Base-by-base conservation (phyloP, 2,797 vertebrate species). In the Numenius phaeopus region DNA sequence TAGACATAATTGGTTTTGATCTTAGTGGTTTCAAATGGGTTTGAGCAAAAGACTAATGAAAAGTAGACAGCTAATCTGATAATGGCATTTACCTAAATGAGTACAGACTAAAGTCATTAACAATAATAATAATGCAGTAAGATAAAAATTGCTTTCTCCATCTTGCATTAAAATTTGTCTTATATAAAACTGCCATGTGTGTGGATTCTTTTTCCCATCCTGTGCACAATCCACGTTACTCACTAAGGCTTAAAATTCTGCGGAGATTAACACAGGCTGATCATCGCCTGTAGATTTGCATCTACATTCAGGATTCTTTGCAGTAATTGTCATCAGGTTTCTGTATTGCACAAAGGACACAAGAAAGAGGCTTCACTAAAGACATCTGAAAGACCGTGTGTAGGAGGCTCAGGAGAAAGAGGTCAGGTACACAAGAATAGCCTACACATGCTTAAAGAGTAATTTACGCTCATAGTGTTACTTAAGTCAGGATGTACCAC, bases 41-140 rank as follows among this genome's bases (percentile, higher is more conserved):
- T 94, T 90, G 42, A 91, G 70, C 14, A 79, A 69, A 82, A 86
- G 39, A 59, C 54, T 82, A 82, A 82, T 90, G 90, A 89, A 94
- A 82, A 93, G 30, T 76, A 80, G 86, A 87, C 21, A 80, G 65
- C 50, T 96, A 90, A 93, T 95, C 86, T 70, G 70, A 89, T 93
- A 92, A 83, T 76, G 39, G 27, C 22, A 9, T 84, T 95, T 78
- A 54, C 62, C 55, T 83, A 67, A 93, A 92, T 70, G 52, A 84
- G 19, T 85, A 39, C 65, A 75, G 67, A 39, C 30, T 81, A 11
- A 87, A 95, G 50, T 79, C 17, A 59, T 93, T 84, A 83, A 29
- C 34, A 62, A 34, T 49, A 71, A 37, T 18, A 88, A 22, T 69
- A 82, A 59, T 54, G 15, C 44, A 49, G 20, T 49, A 79, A 70